Percentiles rank a stretch among this genome's conserved stretches.
phyloP scores from a whole-genome alignment of 2,113 vertebrate species.

The Bufo gargarizans region DNA sequence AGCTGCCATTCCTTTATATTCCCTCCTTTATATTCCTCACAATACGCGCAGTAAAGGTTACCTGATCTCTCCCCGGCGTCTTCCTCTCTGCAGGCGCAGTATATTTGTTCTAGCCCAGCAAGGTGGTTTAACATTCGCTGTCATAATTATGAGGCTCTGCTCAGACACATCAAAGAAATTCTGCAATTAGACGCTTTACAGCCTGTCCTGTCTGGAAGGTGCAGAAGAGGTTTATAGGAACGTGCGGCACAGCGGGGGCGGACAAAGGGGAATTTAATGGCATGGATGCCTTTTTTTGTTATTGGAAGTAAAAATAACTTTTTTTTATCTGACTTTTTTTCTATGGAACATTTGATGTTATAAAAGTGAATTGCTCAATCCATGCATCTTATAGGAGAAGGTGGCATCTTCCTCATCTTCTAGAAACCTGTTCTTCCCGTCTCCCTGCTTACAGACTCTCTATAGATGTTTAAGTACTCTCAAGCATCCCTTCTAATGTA shows the following conservation, averaged over 20 bases:
- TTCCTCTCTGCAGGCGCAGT: not conserved
- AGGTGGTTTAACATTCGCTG: not conserved
- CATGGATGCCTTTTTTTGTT: not conserved
- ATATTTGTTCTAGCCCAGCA: slow-evolving; percentile 8
- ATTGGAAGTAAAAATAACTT: not conserved
- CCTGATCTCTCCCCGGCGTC: not conserved
- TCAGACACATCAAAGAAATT: slow-evolving; percentile 41
- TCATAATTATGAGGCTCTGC: slow-evolving; percentile 30
- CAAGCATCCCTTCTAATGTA: not conserved
- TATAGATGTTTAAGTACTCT: not conserved
- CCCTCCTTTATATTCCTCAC: too few relatives aligned
- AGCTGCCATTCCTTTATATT: not conserved
- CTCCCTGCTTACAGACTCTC: not conserved
- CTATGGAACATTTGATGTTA: not conserved
- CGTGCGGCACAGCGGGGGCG: not conserved
- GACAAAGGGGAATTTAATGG: not conserved
- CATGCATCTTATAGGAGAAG: not conserved
- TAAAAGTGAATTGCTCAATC: not conserved
- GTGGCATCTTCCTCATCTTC: not conserved
- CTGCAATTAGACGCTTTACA: slow-evolving; percentile 28
- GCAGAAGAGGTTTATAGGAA: not conserved
- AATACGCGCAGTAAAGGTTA: slow-evolving; percentile 10
- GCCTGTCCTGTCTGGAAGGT: not conserved
- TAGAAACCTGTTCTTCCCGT: not conserved
- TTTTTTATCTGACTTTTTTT: not conserved